Base-by-base conservation (phyloP, 2,888 invertebrate species). In the Dromius quadrimaculatus region DNA sequence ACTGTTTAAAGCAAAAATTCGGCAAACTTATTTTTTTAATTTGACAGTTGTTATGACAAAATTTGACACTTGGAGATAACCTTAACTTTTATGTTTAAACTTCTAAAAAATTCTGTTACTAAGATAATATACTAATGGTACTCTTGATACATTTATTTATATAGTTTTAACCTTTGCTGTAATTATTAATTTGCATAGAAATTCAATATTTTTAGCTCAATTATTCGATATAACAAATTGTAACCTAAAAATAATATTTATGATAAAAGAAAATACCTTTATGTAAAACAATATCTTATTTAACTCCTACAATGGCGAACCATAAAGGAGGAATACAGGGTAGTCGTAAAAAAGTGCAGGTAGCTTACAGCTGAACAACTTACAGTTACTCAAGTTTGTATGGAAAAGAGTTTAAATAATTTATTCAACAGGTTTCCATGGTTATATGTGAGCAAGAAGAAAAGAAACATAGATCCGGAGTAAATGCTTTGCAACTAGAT, bases 361-460 rank as follows among this genome's bases (percentile, higher is more conserved):
- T 82, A 75, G 57, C 72, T 72, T n/a, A 22, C 9, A 20, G 8
- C 22, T 19, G 1, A n/a, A 22, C 13, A 22, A 22, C 41, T 61
- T 20, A 36, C 0, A 19, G 1, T 41, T 43, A 8, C 43, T 62
- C 2, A 38, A n/a, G 22, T 9, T 63, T 63, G 9, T 45, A 47
- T 43, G 17, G 22, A 45, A 43, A 22, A 13, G 17, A 36, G 41
- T 38, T 61, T 22, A n/a, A 61, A 38, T 15, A 23, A 41, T 22
- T 61, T 6, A 28, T 54, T 63, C 43, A 43, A 78, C 86, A 98
- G 94, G 95, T 98, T 74, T 98, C 98, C 74, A 98, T 97, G 88
- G 97, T 98, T 72, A 96, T 99, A 79, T 91, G 98, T 76, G 97
- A 97, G 84, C 95, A 97, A 80, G 93, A 94, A 78, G 98, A 99